Evolutionary conservation across 1,140 invertebrate genomes (phyloP).

Genomic region (Aleiodes sp.): DNA sequence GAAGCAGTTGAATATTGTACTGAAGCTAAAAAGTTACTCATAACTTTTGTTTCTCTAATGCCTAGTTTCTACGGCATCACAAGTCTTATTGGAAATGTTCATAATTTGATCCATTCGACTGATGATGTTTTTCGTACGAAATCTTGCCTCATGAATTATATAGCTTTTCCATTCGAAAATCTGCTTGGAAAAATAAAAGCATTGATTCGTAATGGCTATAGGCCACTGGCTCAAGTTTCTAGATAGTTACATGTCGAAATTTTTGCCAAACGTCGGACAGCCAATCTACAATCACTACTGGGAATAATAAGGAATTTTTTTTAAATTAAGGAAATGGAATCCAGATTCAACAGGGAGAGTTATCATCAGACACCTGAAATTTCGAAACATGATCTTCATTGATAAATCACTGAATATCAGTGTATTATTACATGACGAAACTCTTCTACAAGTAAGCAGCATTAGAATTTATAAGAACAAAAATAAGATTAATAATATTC

Average conservation of each 20-base stretch:
- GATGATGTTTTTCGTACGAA: neutral
- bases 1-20: neutral
- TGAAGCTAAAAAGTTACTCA: neutral
- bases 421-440: too few relatives aligned
- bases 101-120: neutral
- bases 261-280: too few relatives aligned
- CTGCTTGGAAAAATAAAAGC: neutral
- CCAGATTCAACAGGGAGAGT: too few relatives aligned
- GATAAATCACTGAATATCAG: too few relatives aligned
- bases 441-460: too few relatives aligned
- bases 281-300: too few relatives aligned
- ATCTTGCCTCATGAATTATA: neutral
- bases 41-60: neutral
- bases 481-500: too few relatives aligned
- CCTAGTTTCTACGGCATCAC: neutral
- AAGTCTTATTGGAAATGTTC: neutral
- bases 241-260: neutral
- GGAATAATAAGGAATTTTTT: too few relatives aligned
- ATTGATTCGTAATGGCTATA: neutral
- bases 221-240: neutral
- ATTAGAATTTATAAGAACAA: too few relatives aligned
- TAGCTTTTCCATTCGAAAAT: neutral
- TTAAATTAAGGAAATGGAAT: too few relatives aligned
- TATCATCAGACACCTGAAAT: too few relatives aligned
- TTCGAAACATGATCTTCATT: too few relatives aligned